A percentile compares a stretch with the other conserved stretches of the same genome.
Evolutionary conservation across 2,113 vertebrate genomes (phyloP).

Genomic region (Gymnorhina tibicen): DNA sequence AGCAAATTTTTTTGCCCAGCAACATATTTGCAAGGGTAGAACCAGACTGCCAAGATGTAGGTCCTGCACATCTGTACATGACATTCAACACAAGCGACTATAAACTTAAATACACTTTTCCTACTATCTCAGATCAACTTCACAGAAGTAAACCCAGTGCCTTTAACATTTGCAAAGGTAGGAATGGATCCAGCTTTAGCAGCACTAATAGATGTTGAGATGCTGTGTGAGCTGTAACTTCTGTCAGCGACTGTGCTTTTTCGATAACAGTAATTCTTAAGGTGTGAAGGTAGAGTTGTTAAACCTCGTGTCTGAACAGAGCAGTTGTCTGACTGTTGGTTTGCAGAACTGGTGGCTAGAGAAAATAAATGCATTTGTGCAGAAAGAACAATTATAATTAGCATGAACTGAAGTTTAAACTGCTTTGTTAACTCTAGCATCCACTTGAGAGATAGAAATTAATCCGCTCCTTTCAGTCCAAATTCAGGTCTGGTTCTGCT

Average conservation of each 20-base stretch:
- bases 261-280: not conserved
- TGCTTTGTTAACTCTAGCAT: not conserved
- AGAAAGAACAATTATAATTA: not conserved
- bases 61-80: not conserved
- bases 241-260: not conserved
- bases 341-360: not conserved
- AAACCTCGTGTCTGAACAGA: not conserved
- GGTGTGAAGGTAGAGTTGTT: not conserved
- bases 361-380: not conserved
- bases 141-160: not conserved
- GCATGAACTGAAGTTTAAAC: not conserved
- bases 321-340: fast-evolving
- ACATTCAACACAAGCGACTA: not conserved
- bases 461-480: not conserved
- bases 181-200: not conserved
- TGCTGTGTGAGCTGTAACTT: not conserved
- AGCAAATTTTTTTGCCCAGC: not conserved
- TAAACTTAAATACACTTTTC: not conserved
- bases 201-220: not conserved
- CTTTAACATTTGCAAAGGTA: not conserved
- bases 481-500: not conserved
- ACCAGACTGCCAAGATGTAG: not conserved
- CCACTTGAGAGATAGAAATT: not conserved
- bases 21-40: not conserved
- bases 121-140: fast-evolving